Percentiles rank a stretch among this genome's conserved stretches.
Conservation (phyloP, 2,113 vertebrate genomes). For the Ardeotis arabs region DNA sequence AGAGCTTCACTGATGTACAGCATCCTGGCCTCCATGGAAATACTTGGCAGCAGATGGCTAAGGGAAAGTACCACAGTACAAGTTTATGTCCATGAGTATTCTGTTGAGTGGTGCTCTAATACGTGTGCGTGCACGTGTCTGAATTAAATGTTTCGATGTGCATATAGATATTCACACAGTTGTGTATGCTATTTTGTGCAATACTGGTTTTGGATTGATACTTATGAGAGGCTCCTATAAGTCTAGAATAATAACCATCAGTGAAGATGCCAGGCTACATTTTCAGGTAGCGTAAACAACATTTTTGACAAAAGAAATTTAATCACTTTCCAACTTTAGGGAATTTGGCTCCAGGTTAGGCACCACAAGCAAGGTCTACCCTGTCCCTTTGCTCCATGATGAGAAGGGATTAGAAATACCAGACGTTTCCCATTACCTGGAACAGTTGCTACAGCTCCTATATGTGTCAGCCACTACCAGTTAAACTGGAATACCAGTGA, state of each 20-base stretch:
- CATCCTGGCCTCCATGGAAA: neutral
- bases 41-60: neutral
- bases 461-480: neutral
- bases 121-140: too few species aligned
- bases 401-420: neutral
- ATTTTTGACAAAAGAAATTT: neutral
- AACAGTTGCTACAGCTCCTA: neutral
- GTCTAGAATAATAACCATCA: neutral
- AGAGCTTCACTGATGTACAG: neutral
- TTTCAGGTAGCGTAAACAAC: neutral
- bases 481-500: neutral
- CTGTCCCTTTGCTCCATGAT: neutral
- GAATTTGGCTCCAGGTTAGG: neutral
- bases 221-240: neutral
- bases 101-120: rapidly evolving
- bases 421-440: neutral
- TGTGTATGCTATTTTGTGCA: neutral
- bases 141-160: neutral
- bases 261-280: neutral
- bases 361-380: neutral
- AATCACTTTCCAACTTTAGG: neutral
- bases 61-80: neutral
- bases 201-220: neutral
- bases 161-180: rapidly evolving
- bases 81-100: neutral